Percentiles rank a stretch among this genome's conserved stretches.
These are phyloP conservation scores for Lycophotia porphyrea DNA, from an alignment of 2,888 invertebrate genomes.

Conservation along the genomic window DNA sequence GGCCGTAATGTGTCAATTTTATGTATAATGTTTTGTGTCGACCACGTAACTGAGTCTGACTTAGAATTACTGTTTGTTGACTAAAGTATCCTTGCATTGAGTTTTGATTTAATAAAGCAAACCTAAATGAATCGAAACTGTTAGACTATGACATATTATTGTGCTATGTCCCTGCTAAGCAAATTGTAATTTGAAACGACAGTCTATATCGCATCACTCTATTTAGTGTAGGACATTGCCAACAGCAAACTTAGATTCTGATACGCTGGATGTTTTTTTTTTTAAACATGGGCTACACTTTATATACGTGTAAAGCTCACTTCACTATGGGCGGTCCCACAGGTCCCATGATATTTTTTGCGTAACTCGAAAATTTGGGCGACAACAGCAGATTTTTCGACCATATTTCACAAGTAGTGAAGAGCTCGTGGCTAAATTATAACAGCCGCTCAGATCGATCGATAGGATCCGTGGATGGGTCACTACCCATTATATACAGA, in stretches of 20 bases:
- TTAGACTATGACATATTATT: slow-evolving; percentile 53
- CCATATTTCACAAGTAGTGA: not conserved
- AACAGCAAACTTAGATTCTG: not conserved
- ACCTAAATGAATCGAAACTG: slow-evolving; percentile 29
- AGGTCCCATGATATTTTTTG: too few relatives aligned
- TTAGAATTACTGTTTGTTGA: not conserved
- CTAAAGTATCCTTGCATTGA: slow-evolving; percentile 28
- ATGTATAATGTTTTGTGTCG: slow-evolving; percentile 5
- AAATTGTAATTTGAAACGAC: slow-evolving; percentile 51
- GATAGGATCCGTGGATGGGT: not conserved
- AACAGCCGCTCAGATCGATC: not conserved
- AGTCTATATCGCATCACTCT: slow-evolving; percentile 39
- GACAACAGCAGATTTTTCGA: too few relatives aligned
- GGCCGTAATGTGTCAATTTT: slow-evolving; percentile 11
- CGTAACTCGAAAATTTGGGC: too few relatives aligned
- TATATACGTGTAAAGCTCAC: too few relatives aligned
- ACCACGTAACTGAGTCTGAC: slow-evolving; percentile 8
- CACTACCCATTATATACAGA: not conserved
- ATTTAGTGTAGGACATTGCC: slow-evolving; percentile 44
- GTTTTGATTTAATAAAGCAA: slow-evolving; percentile 29
- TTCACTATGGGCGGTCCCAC: too few relatives aligned
- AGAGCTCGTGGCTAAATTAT: not conserved
- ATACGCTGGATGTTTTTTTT: not conserved
- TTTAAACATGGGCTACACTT: too few relatives aligned
- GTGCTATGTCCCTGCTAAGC: slow-evolving; percentile 37